Evolutionary conservation across 2,888 invertebrate genomes (phyloP), one percentile per base, ranked within the genome.

Genomic region (Lissocephala sabroskyi): DNA sequence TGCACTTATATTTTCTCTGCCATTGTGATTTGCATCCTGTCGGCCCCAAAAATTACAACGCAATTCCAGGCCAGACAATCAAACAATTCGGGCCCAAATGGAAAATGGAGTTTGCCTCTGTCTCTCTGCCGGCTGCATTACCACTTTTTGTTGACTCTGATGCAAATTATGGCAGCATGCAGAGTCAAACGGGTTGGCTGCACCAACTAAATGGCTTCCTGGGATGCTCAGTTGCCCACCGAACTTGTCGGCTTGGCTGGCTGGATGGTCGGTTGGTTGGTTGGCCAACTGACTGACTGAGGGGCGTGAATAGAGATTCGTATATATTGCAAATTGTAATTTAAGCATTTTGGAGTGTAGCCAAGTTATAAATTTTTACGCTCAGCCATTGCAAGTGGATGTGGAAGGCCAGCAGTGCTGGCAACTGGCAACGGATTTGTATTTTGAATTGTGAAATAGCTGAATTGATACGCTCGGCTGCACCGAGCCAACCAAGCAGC

Each of bases 281-380:
- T n/a, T n/a, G 19, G 35, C 10, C 14, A 11, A 41, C 7, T 17
- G 18, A 9, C n/a, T 16, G 17, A 10, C n/a, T 10, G 35, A 35
- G 35, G n/a, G 14, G 7, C 30, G 2, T n/a, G 30, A 26, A 17
- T 18, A 17, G 7, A 5, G 30, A 18, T 13, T 41, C 32, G 62
- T 48, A 47, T 57, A 50, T 45, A 47, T 42, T 53, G 59, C 53
- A 68, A 78, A 75, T 75, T 75, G 76, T 75, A 78, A 75, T 75
- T 78, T 75, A 78, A 73, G 58, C 70, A 75, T 78, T 75, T 63
- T 78, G 78, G 78, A 62, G 43, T 41, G 40, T 39, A 54, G 76
- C 76, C 75, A 76, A 76, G 67, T 63, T 76, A 78, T 76, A 76
- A n/a, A 78, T 76, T 78, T 70, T 70, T 66, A 56, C 49, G 52